phyloP scores from a whole-genome alignment of 2,888 invertebrate species.

The Abscondita cerata region DNA sequence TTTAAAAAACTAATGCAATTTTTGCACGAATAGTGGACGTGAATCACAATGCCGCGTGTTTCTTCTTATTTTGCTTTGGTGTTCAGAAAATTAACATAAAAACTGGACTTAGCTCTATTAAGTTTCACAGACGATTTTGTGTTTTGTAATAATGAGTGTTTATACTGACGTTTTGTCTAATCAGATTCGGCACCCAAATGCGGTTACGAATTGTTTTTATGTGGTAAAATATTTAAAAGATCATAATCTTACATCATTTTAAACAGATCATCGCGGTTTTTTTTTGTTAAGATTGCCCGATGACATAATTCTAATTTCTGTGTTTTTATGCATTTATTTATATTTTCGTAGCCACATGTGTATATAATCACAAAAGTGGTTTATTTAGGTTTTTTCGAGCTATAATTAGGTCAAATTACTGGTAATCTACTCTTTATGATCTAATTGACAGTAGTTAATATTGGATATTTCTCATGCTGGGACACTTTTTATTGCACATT shows the following conservation, averaged over 20 bases:
- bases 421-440: slow-evolving; percentile 18
- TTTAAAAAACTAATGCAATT: too few relatives aligned
- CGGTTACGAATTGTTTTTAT: slow-evolving; percentile 17
- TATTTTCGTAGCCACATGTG: slow-evolving; percentile 32
- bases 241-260: slow-evolving; percentile 23
- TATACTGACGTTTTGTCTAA: too few relatives aligned
- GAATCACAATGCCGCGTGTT: too few relatives aligned
- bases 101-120: too few relatives aligned
- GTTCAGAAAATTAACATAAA: too few relatives aligned
- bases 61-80: too few relatives aligned
- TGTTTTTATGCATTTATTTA: slow-evolving; percentile 30
- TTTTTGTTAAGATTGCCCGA: slow-evolving; percentile 18
- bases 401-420: slow-evolving; percentile 29
- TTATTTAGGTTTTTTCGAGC: slow-evolving; percentile 18
- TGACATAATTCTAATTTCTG: slow-evolving; percentile 35
- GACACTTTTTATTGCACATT: slow-evolving; percentile 12
- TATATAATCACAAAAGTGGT: slow-evolving; percentile 22
- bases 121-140: too few relatives aligned
- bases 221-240: slow-evolving; percentile 18
- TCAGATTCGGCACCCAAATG: too few relatives aligned
- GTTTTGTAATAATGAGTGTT: too few relatives aligned
- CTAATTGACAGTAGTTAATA: slow-evolving; percentile 13
- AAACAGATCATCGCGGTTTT: slow-evolving; percentile 24
- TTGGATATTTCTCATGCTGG: slow-evolving; percentile 17
- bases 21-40: too few relatives aligned